A percentile compares a stretch with the other conserved stretches of the same genome.
Conservation (phyloP, 2,888 invertebrate genomes). For the Mellilla xanthometata region DNA sequence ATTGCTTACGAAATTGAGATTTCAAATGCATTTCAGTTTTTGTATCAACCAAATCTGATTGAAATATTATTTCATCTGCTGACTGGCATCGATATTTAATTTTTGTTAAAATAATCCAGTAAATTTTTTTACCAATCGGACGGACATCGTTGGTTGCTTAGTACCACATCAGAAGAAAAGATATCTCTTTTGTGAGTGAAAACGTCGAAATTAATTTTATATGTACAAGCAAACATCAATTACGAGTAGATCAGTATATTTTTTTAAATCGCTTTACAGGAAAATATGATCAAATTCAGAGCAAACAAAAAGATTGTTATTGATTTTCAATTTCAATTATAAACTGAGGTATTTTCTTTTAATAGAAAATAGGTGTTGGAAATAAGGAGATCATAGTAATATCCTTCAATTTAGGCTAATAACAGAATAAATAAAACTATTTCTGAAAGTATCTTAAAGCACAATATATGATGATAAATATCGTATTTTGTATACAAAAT, state of each 20-base stretch:
- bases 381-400: too few species aligned
- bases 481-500: too few species aligned
- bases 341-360: too few species aligned
- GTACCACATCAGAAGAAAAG: slow-evolving; percentile 11
- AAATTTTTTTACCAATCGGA: slow-evolving; percentile 3
- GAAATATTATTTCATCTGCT: slow-evolving; percentile 1
- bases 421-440: too few species aligned
- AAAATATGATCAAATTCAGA: slow-evolving; percentile 1
- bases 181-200: slow-evolving; percentile 10
- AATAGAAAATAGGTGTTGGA: too few species aligned
- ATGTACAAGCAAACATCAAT: slow-evolving; percentile 2
- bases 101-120: slow-evolving; percentile 5
- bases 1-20: background rate
- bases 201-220: slow-evolving; percentile 10
- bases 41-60: background rate
- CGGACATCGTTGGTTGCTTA: slow-evolving; percentile 2
- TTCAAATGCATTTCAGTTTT: slow-evolving; percentile 1
- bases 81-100: slow-evolving; percentile 1
- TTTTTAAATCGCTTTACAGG: too few species aligned
- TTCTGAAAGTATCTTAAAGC: too few species aligned
- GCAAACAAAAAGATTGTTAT: background rate
- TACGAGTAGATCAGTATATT: too few species aligned
- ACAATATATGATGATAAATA: too few species aligned
- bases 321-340: too few species aligned
- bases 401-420: too few species aligned